Conservation (phyloP, 1,140 invertebrate species). For the Camponotus floridanus region DNA sequence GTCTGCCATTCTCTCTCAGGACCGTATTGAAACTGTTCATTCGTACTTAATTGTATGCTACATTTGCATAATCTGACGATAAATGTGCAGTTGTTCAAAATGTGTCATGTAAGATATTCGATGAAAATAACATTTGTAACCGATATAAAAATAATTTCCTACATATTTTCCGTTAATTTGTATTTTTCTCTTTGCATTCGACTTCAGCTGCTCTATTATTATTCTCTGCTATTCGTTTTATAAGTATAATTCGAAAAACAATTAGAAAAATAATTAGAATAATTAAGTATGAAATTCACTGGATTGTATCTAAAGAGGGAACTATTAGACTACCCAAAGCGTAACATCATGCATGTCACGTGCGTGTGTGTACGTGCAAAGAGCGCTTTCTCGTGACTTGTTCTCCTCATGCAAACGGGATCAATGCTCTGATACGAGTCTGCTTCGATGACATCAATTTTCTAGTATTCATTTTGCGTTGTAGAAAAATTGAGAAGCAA, state of each 20-base stretch:
- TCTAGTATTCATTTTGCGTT: constrained; percentile 22
- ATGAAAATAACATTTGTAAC: neutral
- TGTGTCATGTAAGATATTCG: neutral
- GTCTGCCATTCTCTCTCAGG: constrained; percentile 24
- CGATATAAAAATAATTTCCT: neutral
- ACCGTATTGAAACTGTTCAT: neutral
- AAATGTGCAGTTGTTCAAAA: neutral
- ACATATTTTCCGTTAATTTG: neutral
- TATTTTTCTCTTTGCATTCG: neutral
- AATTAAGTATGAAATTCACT: constrained; percentile 5
- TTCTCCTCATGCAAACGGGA: constrained; percentile 57
- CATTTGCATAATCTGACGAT: neutral
- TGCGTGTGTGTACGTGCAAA: constrained; percentile 4
- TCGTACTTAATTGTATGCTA: neutral
- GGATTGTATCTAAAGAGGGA: constrained; percentile 5
- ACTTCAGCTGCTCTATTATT: neutral
- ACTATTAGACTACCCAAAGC: neutral
- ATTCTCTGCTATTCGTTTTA: neutral
- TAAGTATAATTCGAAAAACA: neutral
- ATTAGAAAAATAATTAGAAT: neutral
- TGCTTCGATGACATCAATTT: constrained; percentile 55
- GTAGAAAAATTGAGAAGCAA: constrained; percentile 35
- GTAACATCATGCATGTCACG: neutral
- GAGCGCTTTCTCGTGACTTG: constrained; percentile 54
- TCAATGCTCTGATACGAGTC: constrained; percentile 46